These are phyloP conservation scores for Columbina picui DNA, from an alignment of 2,113 vertebrate genomes.

Conservation along the genomic window DNA sequence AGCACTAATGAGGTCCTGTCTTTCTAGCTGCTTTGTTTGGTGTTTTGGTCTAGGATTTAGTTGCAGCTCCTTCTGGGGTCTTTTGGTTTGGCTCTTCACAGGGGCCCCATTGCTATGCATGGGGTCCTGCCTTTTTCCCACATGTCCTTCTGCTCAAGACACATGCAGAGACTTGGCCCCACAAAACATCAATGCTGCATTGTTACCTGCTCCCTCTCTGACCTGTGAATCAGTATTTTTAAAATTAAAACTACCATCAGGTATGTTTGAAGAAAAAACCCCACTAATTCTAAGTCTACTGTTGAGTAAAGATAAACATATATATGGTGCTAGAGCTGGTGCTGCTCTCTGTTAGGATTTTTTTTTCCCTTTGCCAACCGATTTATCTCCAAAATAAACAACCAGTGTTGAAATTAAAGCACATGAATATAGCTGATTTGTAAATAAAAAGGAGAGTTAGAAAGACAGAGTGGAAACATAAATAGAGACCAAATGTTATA, in stretches of 20 bases:
- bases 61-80: background rate
- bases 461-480: conserved; percentile 24
- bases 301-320: background rate
- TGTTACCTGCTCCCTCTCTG: background rate
- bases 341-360: background rate
- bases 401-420: conserved; percentile 12
- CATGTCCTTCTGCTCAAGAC: background rate
- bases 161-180: accelerated
- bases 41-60: background rate
- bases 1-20: background rate
- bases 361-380: background rate
- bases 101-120: accelerated
- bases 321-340: background rate
- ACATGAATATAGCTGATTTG: conserved; percentile 35
- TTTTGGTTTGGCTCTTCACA: background rate
- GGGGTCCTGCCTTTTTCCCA: accelerated
- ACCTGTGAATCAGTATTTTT: background rate
- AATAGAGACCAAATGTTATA: conserved; percentile 57
- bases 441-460: conserved; percentile 56
- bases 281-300: background rate
- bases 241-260: background rate
- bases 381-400: conserved; percentile 44
- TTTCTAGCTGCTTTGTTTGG: background rate
- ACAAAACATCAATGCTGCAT: background rate
- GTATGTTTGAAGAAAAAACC: background rate